Percentiles rank a stretch among this genome's conserved stretches.
Evolutionary conservation across 2,113 vertebrate genomes (phyloP).

Genomic region (Cololabis saira): DNA sequence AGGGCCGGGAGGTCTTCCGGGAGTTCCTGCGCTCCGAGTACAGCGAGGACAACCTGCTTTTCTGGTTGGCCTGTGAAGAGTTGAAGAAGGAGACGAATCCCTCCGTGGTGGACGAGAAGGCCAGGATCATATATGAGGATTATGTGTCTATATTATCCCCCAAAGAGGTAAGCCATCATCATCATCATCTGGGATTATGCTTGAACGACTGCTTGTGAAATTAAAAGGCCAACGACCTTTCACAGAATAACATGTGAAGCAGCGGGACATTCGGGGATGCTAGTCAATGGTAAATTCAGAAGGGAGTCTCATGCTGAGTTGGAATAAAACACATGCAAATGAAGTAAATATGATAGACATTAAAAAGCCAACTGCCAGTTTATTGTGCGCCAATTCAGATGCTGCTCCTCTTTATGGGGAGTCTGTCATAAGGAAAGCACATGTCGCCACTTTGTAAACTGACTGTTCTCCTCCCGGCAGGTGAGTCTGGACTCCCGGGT

Average conservation of each 20-base stretch:
- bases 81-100: conserved; percentile 92
- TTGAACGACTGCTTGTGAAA: too few species aligned
- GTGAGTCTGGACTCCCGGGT: conserved; percentile 98
- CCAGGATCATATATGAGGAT: conserved; percentile 96
- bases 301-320: too few species aligned
- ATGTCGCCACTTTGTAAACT: not conserved
- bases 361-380: not conserved
- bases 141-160: conserved; percentile 98
- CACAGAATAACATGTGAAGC: too few species aligned
- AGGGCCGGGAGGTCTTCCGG: conserved; percentile 92
- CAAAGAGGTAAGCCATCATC: conserved; percentile 86
- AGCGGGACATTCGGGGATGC: too few species aligned
- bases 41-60: conserved; percentile 98
- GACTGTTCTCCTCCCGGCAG: conserved; percentile 64
- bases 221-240: too few species aligned
- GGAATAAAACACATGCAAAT: too few species aligned
- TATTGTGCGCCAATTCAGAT: not conserved
- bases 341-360: not conserved
- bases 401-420: not conserved
- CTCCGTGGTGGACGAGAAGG: conserved; percentile 89
- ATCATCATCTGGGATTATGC: too few species aligned
- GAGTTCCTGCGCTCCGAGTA: conserved; percentile 97
- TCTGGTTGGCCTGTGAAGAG: conserved; percentile 98
- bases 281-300: too few species aligned
- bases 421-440: too few species aligned